Conservation (phyloP, 1,140 invertebrate species). For the Lordiphosa mommai region DNA sequence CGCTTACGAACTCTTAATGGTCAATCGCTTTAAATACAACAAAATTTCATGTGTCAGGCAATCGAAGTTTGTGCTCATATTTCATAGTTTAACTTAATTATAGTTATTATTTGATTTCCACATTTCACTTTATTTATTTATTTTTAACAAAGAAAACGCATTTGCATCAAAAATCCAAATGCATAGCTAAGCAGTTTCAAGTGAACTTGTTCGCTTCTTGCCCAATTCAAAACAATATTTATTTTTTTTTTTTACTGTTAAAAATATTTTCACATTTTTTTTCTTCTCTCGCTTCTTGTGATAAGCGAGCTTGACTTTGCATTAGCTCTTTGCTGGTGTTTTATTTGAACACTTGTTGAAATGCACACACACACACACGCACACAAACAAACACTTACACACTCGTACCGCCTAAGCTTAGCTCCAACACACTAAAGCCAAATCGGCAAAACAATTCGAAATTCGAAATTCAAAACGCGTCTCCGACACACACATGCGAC, state of each 20-base stretch:
- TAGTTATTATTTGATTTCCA: slow-evolving; percentile 18
- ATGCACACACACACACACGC: slow-evolving; percentile 16
- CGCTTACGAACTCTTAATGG: slow-evolving; percentile 11
- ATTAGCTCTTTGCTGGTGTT: slow-evolving; percentile 16
- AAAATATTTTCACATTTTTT: background rate
- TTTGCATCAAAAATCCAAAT: slow-evolving; percentile 2
- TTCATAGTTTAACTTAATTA: background rate
- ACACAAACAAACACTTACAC: slow-evolving; percentile 7
- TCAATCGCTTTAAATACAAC: slow-evolving; percentile 20
- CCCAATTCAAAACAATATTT: slow-evolving; percentile 1
- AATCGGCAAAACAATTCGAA: slow-evolving; percentile 20
- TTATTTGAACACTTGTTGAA: slow-evolving; percentile 46
- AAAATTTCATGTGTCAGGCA: background rate
- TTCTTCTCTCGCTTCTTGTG: slow-evolving; percentile 36
- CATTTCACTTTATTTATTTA: slow-evolving; percentile 7
- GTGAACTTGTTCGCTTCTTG: background rate
- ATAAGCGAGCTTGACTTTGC: slow-evolving; percentile 10
- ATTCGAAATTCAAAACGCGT: slow-evolving; percentile 23
- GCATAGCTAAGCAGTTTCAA: slow-evolving; percentile 7
- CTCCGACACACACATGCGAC: slow-evolving; percentile 25
- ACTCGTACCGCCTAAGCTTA: slow-evolving; percentile 13
- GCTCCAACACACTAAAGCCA: slow-evolving; percentile 21
- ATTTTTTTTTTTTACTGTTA: slow-evolving; percentile 1
- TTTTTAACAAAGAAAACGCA: slow-evolving; percentile 36
- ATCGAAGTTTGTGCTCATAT: background rate